Percentiles rank a stretch among this genome's conserved stretches.
Evolutionary conservation across 2,797 vertebrate species (phyloP).

Genomic region (Chloroceryle inda): DNA sequence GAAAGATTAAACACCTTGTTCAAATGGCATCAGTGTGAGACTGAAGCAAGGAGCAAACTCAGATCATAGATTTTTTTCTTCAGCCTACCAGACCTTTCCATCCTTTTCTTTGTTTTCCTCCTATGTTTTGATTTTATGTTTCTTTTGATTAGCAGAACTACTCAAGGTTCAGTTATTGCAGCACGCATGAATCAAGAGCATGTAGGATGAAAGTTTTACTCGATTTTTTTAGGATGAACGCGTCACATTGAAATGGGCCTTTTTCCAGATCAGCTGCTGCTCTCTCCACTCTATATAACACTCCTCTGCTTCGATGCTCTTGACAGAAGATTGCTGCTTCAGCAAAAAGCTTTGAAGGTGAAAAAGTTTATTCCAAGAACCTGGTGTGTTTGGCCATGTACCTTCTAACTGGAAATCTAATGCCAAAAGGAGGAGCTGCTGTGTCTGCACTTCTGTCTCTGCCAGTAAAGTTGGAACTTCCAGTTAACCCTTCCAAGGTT

Average conservation of each 20-base stretch:
- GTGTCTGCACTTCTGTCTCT: not conserved
- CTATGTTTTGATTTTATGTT: not conserved
- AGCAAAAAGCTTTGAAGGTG: constrained; percentile 44
- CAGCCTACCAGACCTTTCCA: not conserved
- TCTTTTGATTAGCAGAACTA: not conserved
- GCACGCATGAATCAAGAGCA: not conserved
- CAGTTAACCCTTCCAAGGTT: not conserved
- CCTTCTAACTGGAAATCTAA: not conserved
- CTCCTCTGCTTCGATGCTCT: constrained; percentile 1
- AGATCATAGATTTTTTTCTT: not conserved
- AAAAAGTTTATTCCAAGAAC: constrained; percentile 22
- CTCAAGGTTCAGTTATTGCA: not conserved
- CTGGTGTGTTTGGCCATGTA: not conserved
- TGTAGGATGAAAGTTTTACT: not conserved
- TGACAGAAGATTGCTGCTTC: constrained; percentile 19
- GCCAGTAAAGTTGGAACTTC: not conserved
- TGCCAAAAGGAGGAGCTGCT: not conserved
- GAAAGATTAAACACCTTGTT: not conserved
- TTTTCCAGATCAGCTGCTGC: constrained; percentile 34
- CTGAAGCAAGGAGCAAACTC: not conserved
- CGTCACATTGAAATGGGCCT: not conserved
- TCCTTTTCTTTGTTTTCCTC: not conserved
- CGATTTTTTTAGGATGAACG: not conserved
- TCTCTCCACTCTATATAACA: not conserved
- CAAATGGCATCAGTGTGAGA: not conserved